Conservation (phyloP, 1,140 invertebrate genomes). For the Lucilia sericata region DNA sequence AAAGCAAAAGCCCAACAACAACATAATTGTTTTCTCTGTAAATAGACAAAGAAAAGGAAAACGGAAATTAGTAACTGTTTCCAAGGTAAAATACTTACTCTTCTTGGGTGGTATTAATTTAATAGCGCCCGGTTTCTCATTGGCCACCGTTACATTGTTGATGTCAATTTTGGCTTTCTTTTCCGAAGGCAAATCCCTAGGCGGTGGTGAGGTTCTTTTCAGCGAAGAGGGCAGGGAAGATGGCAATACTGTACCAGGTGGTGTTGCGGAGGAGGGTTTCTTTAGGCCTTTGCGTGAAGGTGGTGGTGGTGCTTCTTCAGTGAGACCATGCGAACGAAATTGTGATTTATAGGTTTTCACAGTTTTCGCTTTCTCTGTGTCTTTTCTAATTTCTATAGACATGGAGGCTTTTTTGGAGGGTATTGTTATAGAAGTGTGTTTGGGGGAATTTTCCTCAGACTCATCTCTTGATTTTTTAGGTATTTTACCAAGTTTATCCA, state of each 20-base stretch:
- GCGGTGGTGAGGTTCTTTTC: constrained; percentile 76
- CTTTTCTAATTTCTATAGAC: constrained; percentile 82
- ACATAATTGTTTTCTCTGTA: constrained; percentile 51
- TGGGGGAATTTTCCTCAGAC: constrained; percentile 61
- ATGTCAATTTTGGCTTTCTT: constrained; percentile 80
- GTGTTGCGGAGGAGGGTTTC: constrained; percentile 71
- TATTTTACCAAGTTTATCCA: constrained; percentile 81
- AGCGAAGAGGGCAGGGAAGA: constrained; percentile 48
- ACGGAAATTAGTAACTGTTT: constrained; percentile 55
- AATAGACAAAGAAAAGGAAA: constrained; percentile 69
- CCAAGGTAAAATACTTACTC: constrained; percentile 77
- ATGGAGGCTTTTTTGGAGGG: constrained; percentile 80
- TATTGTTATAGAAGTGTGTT: constrained; percentile 60
- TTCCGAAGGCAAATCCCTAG: constrained; percentile 75
- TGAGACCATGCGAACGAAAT: constrained; percentile 86
- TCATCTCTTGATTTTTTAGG: constrained; percentile 74
- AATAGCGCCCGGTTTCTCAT: constrained; percentile 81
- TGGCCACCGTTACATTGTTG: constrained; percentile 60
- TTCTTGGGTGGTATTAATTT: constrained; percentile 89
- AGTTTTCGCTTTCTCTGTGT: constrained; percentile 81
- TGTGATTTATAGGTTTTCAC: constrained; percentile 90
- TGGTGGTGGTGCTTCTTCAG: constrained; percentile 84
- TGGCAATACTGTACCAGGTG: constrained; percentile 53
- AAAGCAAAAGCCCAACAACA: constrained; percentile 57
- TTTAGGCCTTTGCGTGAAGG: constrained; percentile 75